Base-by-base conservation (phyloP, 2,888 invertebrate species). In the Stenoptilia bipunctidactyla region DNA sequence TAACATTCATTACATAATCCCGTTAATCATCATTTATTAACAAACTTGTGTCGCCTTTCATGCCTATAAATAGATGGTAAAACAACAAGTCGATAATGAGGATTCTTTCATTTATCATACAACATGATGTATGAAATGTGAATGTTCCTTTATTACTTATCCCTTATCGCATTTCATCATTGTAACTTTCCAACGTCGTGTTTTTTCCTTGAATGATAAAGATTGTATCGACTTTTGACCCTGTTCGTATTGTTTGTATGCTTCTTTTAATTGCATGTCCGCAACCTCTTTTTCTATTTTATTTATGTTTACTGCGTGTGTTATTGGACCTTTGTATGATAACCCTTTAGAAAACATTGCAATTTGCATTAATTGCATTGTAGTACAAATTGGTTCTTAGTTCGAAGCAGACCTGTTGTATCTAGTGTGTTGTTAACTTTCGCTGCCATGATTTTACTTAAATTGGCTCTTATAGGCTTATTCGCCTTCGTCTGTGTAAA, bases 401-500 rank as follows among this genome's bases (percentile, higher is more conserved):
- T 30, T 30, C 12, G 30, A 30, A 20, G 8, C 12, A 10, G 30
- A n/a, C 30, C 30, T 30, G 6, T 30, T 30, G 5, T 30, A n/a
- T 30, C 12, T n/a, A 30, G 20, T 20, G 20, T 8, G 20, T 20
- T 20, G 4, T 8, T 3, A 3, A 8, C 20, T 20, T 20, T 20
- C 54, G 56, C 57, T 30, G 34, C 20, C 57, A 62, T 47, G 13
- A 75, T 82, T 82, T 58, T 82, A 49, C 54, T 83, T 1, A 83
- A 83, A 53, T 49, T 83, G 9, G 69, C 69, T 2, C 43, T 83
- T n/a, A 50, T 83, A 34, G 76, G 80, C 51, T 63, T 55, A 39
- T 43, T 82, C 0, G 56, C 75, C 52, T 74, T 77, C 44, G 53
- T 79, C 45, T 75, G 74, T 58, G 59, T 74, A 8, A 82, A 79